Base-by-base conservation (phyloP, 2,113 vertebrate species). In the Nibea albiflora region DNA sequence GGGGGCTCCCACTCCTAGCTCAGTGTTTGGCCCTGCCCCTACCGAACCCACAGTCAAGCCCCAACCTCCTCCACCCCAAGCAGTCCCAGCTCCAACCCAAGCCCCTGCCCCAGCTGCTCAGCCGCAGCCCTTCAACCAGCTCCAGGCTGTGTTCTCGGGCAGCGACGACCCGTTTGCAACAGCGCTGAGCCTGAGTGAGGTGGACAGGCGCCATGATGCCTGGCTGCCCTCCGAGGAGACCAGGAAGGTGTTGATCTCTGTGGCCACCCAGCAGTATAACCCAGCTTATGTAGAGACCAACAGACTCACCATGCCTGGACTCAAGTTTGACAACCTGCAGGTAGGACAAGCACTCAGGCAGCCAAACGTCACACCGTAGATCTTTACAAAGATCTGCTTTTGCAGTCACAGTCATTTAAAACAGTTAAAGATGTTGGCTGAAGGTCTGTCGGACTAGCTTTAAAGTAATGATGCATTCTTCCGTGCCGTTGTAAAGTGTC, bases 311-410 rank as follows among this genome's bases (percentile, higher is more conserved):
- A 98, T 99, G 98, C 98, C 98, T 0, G 98, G 98, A 68, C 95
- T 99, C 86, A 98, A 97, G 93, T 99, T 99, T 20, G 97, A 99
- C 94, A 99, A 99, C 89, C 95, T 99, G 74, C 98, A 99, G 97
- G 98, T 99, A 94, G 12, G 79, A 78, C 14, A 44, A 26, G 20
- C 31, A 35, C 17, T 7, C 6, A 4, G 20, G 5, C 9, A 12
- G 3, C 53, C 63, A 68, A 24, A 56, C 72, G 22, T 46, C 35
- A 56, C 5, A 57, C n/a, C 31, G 24, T 20, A 1, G 57, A 11
- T 62, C 22, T 44, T 20, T 8, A 60, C 7, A 66, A 62, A 67
- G 7, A 4, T 4, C 17, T 49, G 3, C 52, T n/a, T 50, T 17
- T 50, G 4, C 15, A 20, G 11, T 42, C 39, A 17, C 6, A 16